Evolutionary conservation across 2,888 invertebrate genomes (phyloP).

Genomic region (Idaea aversata): DNA sequence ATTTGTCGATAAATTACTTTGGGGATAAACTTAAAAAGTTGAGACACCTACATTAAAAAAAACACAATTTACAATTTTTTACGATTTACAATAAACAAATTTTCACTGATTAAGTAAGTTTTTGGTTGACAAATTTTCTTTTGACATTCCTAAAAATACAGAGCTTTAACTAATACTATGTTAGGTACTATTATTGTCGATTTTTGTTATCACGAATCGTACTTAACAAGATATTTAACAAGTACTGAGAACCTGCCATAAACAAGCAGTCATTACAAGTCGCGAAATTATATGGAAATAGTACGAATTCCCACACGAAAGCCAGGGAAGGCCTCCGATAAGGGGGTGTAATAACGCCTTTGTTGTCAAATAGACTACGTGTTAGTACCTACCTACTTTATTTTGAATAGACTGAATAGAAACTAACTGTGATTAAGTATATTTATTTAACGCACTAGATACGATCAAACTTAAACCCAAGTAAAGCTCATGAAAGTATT

Average conservation of each 20-base stretch:
- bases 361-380: slow-evolving; percentile 29
- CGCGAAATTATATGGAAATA: slow-evolving; percentile 35
- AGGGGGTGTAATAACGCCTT: slow-evolving; percentile 37
- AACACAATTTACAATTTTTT: not conserved
- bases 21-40: not conserved
- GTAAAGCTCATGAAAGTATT: no score
- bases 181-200: no score
- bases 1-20: slow-evolving; percentile 6
- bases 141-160: not conserved
- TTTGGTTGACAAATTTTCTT: no score
- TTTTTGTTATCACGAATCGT: not conserved
- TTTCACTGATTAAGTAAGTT: no score
- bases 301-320: slow-evolving; percentile 54
- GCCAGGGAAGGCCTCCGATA: slow-evolving; percentile 43
- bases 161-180: not conserved
- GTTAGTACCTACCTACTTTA: slow-evolving; percentile 20
- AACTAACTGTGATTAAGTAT: no score
- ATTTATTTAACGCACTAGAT: no score
- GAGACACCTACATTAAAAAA: not conserved
- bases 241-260: slow-evolving; percentile 24
- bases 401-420: slow-evolving; percentile 1
- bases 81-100: no score
- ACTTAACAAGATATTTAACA: slow-evolving; percentile 4
- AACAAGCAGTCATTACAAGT: slow-evolving; percentile 46
- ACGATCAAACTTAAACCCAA: no score